Conservation (phyloP, 1,140 invertebrate species). For the Parapsyche elsis region DNA sequence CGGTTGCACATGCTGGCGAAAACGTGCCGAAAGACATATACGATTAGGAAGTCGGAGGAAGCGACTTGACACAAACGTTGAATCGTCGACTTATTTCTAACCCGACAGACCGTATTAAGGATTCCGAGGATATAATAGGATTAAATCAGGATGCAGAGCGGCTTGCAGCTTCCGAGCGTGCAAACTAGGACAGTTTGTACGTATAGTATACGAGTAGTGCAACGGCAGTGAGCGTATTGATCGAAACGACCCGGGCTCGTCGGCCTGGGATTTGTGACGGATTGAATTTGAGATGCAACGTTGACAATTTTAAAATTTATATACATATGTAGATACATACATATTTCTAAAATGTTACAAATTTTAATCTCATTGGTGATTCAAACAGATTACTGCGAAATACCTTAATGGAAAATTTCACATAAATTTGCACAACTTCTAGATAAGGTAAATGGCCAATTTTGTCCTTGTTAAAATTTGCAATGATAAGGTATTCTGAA, state of each 20-base stretch:
- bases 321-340: too few relatives aligned
- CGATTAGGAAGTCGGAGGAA: not conserved
- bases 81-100: not conserved
- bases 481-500: too few relatives aligned
- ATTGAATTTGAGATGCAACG: not conserved
- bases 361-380: too few relatives aligned
- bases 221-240: slow-evolving; percentile 4
- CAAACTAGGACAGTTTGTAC: slow-evolving; percentile 10
- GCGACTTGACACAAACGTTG: not conserved
- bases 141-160: not conserved
- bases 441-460: too few relatives aligned
- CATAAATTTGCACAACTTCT: too few relatives aligned
- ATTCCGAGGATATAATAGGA: not conserved
- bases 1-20: not conserved
- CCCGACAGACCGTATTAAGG: not conserved
- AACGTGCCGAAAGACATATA: too few relatives aligned
- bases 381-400: too few relatives aligned
- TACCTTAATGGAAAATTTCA: too few relatives aligned
- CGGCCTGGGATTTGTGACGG: slow-evolving; percentile 21
- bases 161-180: not conserved
- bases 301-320: slow-evolving; percentile 14
- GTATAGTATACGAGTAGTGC: slow-evolving; percentile 14
- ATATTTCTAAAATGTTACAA: too few relatives aligned
- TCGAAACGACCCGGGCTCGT: not conserved
- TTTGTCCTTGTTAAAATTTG: too few relatives aligned